Conservation (phyloP, 2,888 invertebrate species). For the Aleiodes testaceus region DNA sequence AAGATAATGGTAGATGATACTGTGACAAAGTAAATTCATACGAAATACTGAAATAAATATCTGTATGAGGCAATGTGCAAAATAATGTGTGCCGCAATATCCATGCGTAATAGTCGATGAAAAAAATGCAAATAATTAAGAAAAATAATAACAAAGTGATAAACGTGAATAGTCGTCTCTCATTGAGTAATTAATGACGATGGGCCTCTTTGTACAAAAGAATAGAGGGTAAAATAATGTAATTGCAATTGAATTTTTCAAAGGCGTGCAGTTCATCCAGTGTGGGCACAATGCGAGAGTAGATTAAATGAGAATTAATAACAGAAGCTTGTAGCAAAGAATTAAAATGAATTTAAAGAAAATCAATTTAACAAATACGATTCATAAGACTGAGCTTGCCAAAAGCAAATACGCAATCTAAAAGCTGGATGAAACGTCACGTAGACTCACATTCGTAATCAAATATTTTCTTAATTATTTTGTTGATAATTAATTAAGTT, state of each 20-base stretch:
- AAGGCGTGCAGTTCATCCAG: conserved; percentile 53
- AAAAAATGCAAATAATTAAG: conserved; percentile 49
- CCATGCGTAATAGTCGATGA: conserved; percentile 51
- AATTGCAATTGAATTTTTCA: too few relatives aligned
- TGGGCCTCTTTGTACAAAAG: conserved; percentile 40
- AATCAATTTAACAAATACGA: conserved; percentile 56
- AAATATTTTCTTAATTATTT: background rate
- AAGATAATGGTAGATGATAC: conserved; percentile 47
- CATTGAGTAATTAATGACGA: background rate
- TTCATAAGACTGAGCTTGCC: conserved; percentile 70
- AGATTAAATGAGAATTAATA: conserved; percentile 30
- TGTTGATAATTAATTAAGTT: background rate
- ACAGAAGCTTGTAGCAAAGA: conserved; percentile 27
- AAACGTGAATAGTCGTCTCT: conserved; percentile 40
- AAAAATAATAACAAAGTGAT: conserved; percentile 47
- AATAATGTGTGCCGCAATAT: conserved; percentile 47
- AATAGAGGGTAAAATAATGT: conserved; percentile 12
- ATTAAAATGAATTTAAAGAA: conserved; percentile 44
- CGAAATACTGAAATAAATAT: conserved; percentile 43
- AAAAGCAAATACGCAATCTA: conserved; percentile 55
- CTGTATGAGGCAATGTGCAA: conserved; percentile 34
- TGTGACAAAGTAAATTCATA: conserved; percentile 32
- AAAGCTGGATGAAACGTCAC: conserved; percentile 48
- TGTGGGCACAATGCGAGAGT: conserved; percentile 61
- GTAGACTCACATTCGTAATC: conserved; percentile 45